These are phyloP conservation scores for Drosophila aldrichi DNA, from an alignment of 2,888 invertebrate species.

Conservation along the genomic window DNA sequence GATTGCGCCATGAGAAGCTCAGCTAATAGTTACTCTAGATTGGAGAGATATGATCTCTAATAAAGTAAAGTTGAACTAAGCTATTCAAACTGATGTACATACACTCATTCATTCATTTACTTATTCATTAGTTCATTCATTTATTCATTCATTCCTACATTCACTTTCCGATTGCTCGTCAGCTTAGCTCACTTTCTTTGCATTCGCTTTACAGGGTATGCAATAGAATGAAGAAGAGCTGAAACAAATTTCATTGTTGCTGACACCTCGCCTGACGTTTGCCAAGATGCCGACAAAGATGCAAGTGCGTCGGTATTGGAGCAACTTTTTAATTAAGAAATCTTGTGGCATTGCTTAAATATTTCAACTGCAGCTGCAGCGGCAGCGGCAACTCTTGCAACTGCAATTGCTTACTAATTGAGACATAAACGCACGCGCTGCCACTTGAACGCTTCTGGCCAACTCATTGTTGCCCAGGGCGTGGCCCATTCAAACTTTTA, in stretches of 20 bases:
- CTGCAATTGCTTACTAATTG: conserved; percentile 65
- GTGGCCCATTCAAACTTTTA: conserved; percentile 46
- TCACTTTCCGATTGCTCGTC: neutral
- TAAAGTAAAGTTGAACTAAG: neutral
- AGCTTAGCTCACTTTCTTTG: neutral
- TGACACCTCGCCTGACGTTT: conserved; percentile 64
- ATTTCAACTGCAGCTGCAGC: conserved; percentile 65
- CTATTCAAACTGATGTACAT: neutral
- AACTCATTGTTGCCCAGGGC: neutral
- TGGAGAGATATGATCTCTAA: too few species aligned
- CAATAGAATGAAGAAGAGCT: conserved; percentile 28
- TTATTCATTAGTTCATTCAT: neutral
- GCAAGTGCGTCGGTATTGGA: conserved; percentile 26
- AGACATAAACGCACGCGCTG: conserved; percentile 54
- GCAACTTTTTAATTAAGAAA: conserved; percentile 78
- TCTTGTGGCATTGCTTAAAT: conserved; percentile 75
- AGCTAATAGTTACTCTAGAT: neutral
- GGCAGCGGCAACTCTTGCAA: conserved; percentile 44
- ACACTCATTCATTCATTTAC: neutral
- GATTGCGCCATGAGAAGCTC: neutral
- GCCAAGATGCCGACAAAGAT: conserved; percentile 30
- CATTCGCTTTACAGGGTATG: conserved; percentile 14
- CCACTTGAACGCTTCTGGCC: conserved; percentile 40
- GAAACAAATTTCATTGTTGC: conserved; percentile 79
- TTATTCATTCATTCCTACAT: neutral